These are phyloP conservation scores for Armadillidium nasatum DNA, from an alignment of 1,140 invertebrate species.

Conservation along the genomic window DNA sequence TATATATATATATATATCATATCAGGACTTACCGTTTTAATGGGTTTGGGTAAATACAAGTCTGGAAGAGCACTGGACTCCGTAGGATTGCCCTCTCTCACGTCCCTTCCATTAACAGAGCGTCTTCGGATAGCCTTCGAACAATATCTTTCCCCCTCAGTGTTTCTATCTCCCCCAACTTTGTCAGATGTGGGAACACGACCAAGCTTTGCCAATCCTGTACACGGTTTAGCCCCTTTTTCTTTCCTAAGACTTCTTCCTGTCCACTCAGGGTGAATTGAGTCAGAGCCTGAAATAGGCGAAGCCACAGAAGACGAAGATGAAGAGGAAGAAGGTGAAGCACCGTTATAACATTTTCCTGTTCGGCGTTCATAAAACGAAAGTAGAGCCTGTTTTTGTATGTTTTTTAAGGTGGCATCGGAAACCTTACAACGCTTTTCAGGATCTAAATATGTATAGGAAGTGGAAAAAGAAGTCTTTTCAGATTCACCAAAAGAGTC, in stretches of 20 bases:
- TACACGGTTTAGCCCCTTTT: not conserved
- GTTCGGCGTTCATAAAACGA: slow-evolving; percentile 66
- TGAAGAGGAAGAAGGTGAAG: not conserved
- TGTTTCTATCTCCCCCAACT: not conserved
- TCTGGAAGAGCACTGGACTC: not conserved
- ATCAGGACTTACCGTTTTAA: not conserved
- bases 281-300: not conserved
- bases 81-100: not conserved
- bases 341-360: not conserved
- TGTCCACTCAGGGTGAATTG: not conserved
- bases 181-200: not conserved
- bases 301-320: not conserved
- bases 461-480: slow-evolving; percentile 47
- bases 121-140: not conserved
- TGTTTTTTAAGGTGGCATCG: slow-evolving; percentile 72
- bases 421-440: slow-evolving; percentile 69
- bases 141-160: not conserved
- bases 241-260: not conserved
- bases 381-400: slow-evolving; percentile 78
- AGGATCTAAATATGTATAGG: slow-evolving; percentile 67
- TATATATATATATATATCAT: not conserved
- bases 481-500: not conserved
- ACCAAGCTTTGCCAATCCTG: not conserved
- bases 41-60: not conserved
- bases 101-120: not conserved